Conservation (phyloP, 2,888 invertebrate genomes). For the Scaptomyza caliginosa region DNA sequence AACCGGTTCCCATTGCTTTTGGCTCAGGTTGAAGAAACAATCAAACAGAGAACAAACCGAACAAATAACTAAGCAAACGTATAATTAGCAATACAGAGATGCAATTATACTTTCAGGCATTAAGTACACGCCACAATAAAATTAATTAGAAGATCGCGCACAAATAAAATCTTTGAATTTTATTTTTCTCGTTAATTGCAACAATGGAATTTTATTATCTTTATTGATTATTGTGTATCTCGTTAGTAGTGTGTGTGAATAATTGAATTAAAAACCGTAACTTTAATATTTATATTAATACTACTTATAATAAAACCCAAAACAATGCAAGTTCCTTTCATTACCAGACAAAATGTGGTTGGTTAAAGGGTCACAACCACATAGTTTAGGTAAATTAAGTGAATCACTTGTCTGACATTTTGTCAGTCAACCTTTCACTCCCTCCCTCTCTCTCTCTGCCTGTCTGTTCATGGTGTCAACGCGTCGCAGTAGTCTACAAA, state of each 20-base stretch:
- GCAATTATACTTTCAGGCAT: constrained; percentile 50
- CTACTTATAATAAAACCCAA: too few relatives aligned
- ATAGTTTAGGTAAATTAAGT: constrained; percentile 27
- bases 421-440: constrained; percentile 7
- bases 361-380: neutral
- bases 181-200: neutral
- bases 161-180: neutral
- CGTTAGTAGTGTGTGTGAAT: neutral
- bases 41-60: neutral
- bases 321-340: too few relatives aligned
- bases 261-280: neutral
- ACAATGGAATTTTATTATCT: neutral
- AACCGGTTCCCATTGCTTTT: constrained; percentile 55
- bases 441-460: neutral
- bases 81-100: constrained; percentile 49
- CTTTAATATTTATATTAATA: neutral
- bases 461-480: constrained; percentile 19
- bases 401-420: constrained; percentile 21
- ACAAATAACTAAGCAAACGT: constrained; percentile 30
- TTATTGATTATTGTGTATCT: neutral
- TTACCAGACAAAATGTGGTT: neutral
- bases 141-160: constrained; percentile 2
- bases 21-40: constrained; percentile 26
- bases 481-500: constrained; percentile 43
- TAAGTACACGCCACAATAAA: constrained; percentile 17